Conservation (phyloP, 64 coral and sea anemone genomes). For the Stichodactyla helianthus region DNA sequence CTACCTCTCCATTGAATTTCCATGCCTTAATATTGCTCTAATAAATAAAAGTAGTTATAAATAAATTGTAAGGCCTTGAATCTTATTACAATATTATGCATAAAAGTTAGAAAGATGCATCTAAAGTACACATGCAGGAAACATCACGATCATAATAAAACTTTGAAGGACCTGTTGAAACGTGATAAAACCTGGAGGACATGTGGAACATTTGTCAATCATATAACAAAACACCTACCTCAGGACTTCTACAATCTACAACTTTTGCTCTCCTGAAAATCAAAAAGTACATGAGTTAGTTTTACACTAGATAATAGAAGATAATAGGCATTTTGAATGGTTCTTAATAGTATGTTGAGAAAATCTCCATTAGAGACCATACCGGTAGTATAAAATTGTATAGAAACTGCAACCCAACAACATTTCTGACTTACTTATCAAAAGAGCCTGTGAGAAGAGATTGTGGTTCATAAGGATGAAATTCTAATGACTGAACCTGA, state of each 20-base stretch:
- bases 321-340: neutral
- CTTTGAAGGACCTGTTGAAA: too few relatives aligned
- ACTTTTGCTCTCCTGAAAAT: slow-evolving; percentile 79
- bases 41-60: neutral
- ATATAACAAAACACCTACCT: slow-evolving; percentile 44
- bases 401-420: neutral
- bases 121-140: neutral
- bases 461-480: slow-evolving; percentile 97
- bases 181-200: too few relatives aligned
- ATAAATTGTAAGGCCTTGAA: too few relatives aligned
- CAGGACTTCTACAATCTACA: slow-evolving; percentile 91
- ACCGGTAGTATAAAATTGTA: too few relatives aligned
- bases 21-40: slow-evolving; percentile 81
- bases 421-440: slow-evolving; percentile 69
- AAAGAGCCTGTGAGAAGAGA: slow-evolving; percentile 95
- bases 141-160: too few relatives aligned
- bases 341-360: neutral
- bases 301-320: neutral
- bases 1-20: slow-evolving; percentile 91
- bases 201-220: too few relatives aligned
- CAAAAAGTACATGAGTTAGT: neutral
- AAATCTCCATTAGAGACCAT: too few relatives aligned
- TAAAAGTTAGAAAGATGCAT: too few relatives aligned
- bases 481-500: slow-evolving; percentile 86
- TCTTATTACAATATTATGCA: too few relatives aligned